Evolutionary conservation across 2,888 invertebrate genomes (phyloP).

Genomic region (Phengaris alcon): DNA sequence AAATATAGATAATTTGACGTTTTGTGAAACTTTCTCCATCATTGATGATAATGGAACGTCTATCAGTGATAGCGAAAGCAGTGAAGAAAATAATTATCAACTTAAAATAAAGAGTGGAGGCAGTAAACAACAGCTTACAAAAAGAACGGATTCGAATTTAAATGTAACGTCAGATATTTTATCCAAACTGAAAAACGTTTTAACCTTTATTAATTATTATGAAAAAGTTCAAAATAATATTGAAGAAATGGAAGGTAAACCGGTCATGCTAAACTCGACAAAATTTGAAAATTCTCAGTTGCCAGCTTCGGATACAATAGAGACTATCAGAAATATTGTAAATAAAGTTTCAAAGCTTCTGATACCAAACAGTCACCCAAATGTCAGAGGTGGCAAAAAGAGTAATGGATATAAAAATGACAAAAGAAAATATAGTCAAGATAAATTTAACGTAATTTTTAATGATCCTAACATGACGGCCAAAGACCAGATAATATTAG

Average conservation of each 20-base stretch:
- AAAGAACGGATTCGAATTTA: conserved; percentile 21
- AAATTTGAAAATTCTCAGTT: background rate
- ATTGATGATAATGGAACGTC: conserved; percentile 41
- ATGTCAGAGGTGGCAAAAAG: conserved; percentile 46
- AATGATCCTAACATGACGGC: conserved; percentile 48
- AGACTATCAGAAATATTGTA: conserved; percentile 54
- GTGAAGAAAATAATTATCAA: conserved; percentile 30
- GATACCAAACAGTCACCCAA: conserved; percentile 53
- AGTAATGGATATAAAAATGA: conserved; percentile 43
- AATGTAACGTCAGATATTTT: conserved; percentile 47
- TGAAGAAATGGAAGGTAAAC: conserved; percentile 43
- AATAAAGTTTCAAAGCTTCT: conserved; percentile 61
- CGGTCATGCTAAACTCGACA: background rate
- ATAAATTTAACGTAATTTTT: conserved; percentile 49
- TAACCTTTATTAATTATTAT: conserved; percentile 58
- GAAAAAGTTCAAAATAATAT: conserved; percentile 53
- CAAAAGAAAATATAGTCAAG: conserved; percentile 47
- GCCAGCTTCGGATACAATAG: background rate
- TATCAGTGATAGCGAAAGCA: conserved; percentile 35
- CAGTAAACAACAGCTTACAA: conserved; percentile 31
- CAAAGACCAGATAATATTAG: conserved; percentile 63
- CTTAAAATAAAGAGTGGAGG: conserved; percentile 33
- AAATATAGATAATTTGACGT: conserved; percentile 51
- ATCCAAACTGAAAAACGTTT: conserved; percentile 55
- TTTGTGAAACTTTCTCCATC: conserved; percentile 53